These are phyloP conservation scores for Ochropacha duplaris DNA, from an alignment of 2,888 invertebrate species.

Conservation along the genomic window DNA sequence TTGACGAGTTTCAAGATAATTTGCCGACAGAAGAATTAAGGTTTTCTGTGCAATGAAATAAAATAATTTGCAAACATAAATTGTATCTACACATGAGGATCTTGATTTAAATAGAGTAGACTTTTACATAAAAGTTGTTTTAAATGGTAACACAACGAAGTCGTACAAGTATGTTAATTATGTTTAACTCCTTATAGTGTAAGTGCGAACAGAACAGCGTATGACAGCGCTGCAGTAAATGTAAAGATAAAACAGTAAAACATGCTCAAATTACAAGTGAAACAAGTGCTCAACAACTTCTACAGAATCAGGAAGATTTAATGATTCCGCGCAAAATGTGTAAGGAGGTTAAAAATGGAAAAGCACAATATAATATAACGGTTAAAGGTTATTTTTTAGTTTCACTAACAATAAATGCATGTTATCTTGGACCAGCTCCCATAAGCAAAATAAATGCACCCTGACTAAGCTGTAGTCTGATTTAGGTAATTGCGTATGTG, in stretches of 20 bases:
- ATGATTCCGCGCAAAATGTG: not conserved
- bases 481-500: not conserved
- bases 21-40: too few relatives aligned
- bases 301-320: not conserved
- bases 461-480: conserved; percentile 11
- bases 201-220: not conserved
- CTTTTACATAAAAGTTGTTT: not conserved
- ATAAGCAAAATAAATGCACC: too few relatives aligned
- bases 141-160: not conserved
- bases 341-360: too few relatives aligned
- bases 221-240: not conserved
- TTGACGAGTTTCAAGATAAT: too few relatives aligned
- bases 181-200: not conserved
- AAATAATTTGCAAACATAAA: too few relatives aligned
- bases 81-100: too few relatives aligned
- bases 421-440: too few relatives aligned
- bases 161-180: not conserved
- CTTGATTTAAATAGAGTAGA: too few relatives aligned
- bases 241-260: not conserved
- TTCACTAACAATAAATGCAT: too few relatives aligned
- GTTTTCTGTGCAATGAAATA: too few relatives aligned
- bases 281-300: not conserved
- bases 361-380: too few relatives aligned
- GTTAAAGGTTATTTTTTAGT: too few relatives aligned
- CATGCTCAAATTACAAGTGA: not conserved